These are phyloP conservation scores for Plumapathes pennacea DNA, from an alignment of 92 coral and sea anemone species.

Conservation along the genomic window DNA sequence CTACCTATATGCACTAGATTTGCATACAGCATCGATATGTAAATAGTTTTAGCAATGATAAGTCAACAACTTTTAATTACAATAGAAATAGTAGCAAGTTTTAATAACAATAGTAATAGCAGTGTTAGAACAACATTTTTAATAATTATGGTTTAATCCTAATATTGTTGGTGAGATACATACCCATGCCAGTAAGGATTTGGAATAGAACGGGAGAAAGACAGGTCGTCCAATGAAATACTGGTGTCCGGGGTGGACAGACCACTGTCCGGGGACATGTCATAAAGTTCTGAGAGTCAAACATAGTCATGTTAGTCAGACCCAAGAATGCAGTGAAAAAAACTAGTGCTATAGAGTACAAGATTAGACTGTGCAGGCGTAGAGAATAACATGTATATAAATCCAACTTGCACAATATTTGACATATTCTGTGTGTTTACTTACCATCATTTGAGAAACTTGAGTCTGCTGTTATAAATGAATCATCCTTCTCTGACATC, in stretches of 20 bases:
- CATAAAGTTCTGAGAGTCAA: conserved; percentile 36
- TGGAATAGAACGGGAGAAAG: conserved; percentile 59
- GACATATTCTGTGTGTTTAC: neutral
- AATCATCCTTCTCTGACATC: no score
- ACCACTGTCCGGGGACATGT: conserved; percentile 39
- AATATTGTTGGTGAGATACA: conserved; percentile 3
- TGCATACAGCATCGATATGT: no score
- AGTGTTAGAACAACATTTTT: neutral
- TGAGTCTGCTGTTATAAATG: no score
- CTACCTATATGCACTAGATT: no score
- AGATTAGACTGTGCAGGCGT: neutral
- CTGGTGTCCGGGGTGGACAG: conserved; percentile 72
- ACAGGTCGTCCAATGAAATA: conserved; percentile 63
- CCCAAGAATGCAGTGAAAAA: no score
- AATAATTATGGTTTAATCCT: neutral
- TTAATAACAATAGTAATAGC: no score
- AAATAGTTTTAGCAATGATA: no score
- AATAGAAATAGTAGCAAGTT: no score
- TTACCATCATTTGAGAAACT: conserved; percentile 81
- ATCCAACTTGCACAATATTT: neutral
- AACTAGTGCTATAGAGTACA: no score
- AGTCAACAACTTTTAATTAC: no score
- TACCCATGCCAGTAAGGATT: conserved; percentile 81
- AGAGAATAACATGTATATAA: neutral
- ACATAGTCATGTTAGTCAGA: neutral